Base-by-base conservation (phyloP, 2,888 invertebrate genomes). In the Cerceris rybyensis region DNA sequence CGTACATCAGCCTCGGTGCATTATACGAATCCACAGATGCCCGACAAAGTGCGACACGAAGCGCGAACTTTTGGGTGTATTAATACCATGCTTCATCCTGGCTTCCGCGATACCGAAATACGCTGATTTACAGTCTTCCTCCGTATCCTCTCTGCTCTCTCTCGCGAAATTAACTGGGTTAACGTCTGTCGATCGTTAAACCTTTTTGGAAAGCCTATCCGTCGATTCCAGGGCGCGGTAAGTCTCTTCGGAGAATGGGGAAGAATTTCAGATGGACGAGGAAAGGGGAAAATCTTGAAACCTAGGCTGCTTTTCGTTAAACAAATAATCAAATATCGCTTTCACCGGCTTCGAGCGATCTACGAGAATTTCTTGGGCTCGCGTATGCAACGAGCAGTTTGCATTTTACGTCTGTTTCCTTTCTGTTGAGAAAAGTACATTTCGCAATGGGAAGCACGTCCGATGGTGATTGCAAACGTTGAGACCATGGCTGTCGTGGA, bases 91-190 rank as follows among this genome's bases (percentile, higher is more conserved):
- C 5, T 39, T 1, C 46, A 17, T 14, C 55, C 72, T 63, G 66
- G 83, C 92, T 91, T 92, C 91, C 91, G 92, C 77, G 88, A 87
- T 90, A 91, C 91, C 88, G 86, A 91, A 92, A 91, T 92, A 91
- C 89, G 82, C 71, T 89, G 89, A 91, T 91, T 92, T 90, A 91
- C 88, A 86, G 65, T 57, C 59, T 70, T 64, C 80, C 80, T 64
- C 81, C 28, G 58, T 66, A 59, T 42, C 67, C 16, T 59, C 50
- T 52, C 42, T 13, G 39, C 14, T 41, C 42, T 50, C 14, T 55
- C 46, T 8, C 41, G 39, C 9, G 11, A 28, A 17, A 50, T 17
- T 55, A 81, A 83, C 79, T 80, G 74, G 86, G 85, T 83, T 83
- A 85, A 85, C 68, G 78, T 74, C 81, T 63, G 81, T 81, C 81